Conservation (phyloP, 2,797 vertebrate genomes). For the Gymnoscopelus microlampas region DNA sequence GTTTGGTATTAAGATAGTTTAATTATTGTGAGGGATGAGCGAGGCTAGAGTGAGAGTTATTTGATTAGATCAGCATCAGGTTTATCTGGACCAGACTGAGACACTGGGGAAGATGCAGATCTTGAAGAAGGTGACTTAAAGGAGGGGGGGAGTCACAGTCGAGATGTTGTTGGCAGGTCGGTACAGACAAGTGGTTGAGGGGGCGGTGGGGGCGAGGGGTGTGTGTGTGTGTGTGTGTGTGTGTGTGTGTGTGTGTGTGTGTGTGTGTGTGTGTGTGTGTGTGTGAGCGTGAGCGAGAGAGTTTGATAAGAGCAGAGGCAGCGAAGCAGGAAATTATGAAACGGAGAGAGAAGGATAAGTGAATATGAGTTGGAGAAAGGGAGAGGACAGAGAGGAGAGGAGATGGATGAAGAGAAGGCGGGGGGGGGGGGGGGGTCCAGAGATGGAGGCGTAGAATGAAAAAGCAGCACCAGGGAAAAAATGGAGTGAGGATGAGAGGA, state of each 20-base stretch:
- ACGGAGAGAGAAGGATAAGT: slow-evolving; percentile 72
- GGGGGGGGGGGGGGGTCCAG: slow-evolving; percentile 45
- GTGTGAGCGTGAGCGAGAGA: slow-evolving; percentile 14
- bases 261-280: slow-evolving; percentile 45
- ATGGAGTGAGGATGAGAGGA: slow-evolving; percentile 51
- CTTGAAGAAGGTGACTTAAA: slow-evolving; percentile 40
- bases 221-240: slow-evolving; percentile 31
- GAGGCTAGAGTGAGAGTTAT: not conserved
- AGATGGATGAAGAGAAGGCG: slow-evolving; percentile 38
- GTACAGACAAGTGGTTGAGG: slow-evolving; percentile 47
- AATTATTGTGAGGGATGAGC: slow-evolving; percentile 17
- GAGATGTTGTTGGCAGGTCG: slow-evolving; percentile 64
- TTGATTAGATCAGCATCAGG: slow-evolving; percentile 33
- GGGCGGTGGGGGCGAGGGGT: slow-evolving; percentile 29
- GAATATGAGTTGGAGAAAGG: slow-evolving; percentile 61
- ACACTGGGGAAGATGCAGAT: slow-evolving; percentile 1
- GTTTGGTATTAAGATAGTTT: not conserved
- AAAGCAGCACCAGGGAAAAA: slow-evolving; percentile 48
- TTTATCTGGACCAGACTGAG: not conserved
- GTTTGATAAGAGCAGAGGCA: slow-evolving; percentile 70
- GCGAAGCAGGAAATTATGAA: slow-evolving; percentile 81
- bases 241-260: slow-evolving; percentile 48
- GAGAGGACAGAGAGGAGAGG: slow-evolving; percentile 22
- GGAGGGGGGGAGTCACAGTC: slow-evolving; percentile 51
- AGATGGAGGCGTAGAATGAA: slow-evolving; percentile 54